Base-by-base conservation (phyloP, 2,888 invertebrate genomes). In the Ophioninae sp. region DNA sequence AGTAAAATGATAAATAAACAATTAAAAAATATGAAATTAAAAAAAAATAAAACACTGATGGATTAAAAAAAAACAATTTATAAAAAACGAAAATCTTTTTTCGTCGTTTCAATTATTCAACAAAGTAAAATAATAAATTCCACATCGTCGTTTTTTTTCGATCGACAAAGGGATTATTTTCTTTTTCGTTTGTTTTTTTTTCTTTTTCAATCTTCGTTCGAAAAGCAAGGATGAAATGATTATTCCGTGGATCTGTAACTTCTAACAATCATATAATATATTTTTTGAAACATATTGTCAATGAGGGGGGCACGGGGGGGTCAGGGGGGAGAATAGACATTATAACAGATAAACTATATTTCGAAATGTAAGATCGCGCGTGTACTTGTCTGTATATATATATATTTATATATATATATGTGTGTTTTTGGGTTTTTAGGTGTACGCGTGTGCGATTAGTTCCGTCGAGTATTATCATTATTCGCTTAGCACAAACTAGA, bases 181-280 rank as follows among this genome's bases (percentile, higher is more conserved):
- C 9, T 44, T 13, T 44, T 44, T 17, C 13, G n/a, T 39, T 39
- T 39, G 39, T 39, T 1, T 44, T 13, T 44, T 44, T 13, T 44
- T 17, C 13, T 44, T 5, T 44, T 13, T 13, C 9, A 5, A 39
- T 44, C 44, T 44, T 44, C 10, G 13, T 44, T 44, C 9, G 13
- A 9, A 10, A 2, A 9, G 10, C 6, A 44, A 17, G 68, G 65
- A 80, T 82, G 37, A 80, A 85, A 80, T 79, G 41, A 84, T 23
- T 76, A 63, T 37, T 65, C 76, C 56, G 51, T 73, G 75, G 67
- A 75, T 79, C 72, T 83, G 78, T 89, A 92, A 92, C 89, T 90
- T 91, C 92, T 92, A 92, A 92, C 92, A 91, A 91, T 91, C 87
- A 92, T 92, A 92, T 92, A 92, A 86, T 87, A 86, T 87, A 87